Base-by-base conservation (phyloP, 2,888 invertebrate genomes). In the Lepidocyrtoides sp. region DNA sequence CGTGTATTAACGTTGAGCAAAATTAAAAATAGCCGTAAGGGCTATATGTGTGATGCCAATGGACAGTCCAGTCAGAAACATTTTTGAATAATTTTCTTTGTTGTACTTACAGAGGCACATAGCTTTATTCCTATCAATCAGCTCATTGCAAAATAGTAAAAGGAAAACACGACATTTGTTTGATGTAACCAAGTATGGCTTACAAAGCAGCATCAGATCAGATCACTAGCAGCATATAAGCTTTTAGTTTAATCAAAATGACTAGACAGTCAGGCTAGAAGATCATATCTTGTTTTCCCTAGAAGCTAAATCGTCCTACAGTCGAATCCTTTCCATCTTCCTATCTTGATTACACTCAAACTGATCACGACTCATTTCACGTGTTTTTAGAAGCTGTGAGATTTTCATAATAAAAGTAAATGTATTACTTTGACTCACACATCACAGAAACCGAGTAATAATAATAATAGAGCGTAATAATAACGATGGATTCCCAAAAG, bases 241-340 rank as follows among this genome's bases (percentile, higher is more conserved):
- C 84, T 84, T 84, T 84, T 84, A 84, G 84, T 69, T 84, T 84
- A 84, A 84, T 69, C 84, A 84, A 84, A 84, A 60, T 32, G 69
- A 48, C 48, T 41, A 77, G 51, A 26, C 29, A 66, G 51, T 23
- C 26, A 36, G 66, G 36, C n/a, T n/a, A 48, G 51, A 1, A 69
- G 84, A 84, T 84, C 69, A 51, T 0, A 75, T 75, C 69, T 75
- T 41, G n/a, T 75, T 77, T 84, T 51, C 48, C 84, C 84, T 69
- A 48, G 63, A 82, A 83, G 83, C 84, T 63, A 69, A n/a, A 77
- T n/a, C n/a, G n/a, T n/a, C n/a, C n/a, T n/a, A 23, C 17, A 26
- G 60, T 44, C 66, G 23, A 7, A 57, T 77, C 44, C 72, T 44
- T 0, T 8, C 41, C 8, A 17, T 72, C 41, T 10, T 2, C 41